phyloP scores from a whole-genome alignment of 2,113 vertebrate species.

The Fulmarus glacialis region DNA sequence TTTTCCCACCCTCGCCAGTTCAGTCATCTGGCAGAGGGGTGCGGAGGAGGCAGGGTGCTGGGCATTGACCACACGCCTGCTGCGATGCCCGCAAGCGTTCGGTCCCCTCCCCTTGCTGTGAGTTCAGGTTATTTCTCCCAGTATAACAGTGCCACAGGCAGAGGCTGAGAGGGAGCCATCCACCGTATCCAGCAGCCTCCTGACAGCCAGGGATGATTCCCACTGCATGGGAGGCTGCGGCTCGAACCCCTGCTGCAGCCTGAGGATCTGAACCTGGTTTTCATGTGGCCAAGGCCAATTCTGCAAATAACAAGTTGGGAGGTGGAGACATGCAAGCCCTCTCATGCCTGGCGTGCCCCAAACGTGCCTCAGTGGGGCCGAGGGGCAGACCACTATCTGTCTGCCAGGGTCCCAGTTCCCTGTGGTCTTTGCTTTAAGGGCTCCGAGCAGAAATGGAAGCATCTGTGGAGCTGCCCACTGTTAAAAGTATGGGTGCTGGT shows the following conservation, averaged over 20 bases:
- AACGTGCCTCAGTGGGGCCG: fast-evolving
- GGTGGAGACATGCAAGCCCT: not conserved
- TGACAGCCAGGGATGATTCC: not conserved
- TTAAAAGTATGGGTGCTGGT: not conserved
- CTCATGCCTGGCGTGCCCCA: fast-evolving
- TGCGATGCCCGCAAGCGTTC: fast-evolving
- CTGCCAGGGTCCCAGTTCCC: not conserved
- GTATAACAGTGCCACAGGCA: not conserved
- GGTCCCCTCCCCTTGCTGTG: not conserved
- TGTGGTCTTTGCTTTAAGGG: not conserved
- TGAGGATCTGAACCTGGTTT: not conserved
- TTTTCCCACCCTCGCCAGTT: not conserved
- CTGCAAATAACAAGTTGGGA: not conserved
- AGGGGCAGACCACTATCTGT: not conserved
- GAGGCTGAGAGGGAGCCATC: not conserved
- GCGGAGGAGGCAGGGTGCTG: not conserved
- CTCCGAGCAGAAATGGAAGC: not conserved
- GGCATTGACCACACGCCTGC: not conserved
- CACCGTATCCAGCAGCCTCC: fast-evolving
- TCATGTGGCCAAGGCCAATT: not conserved
- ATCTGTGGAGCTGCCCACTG: not conserved
- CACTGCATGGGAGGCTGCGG: not conserved
- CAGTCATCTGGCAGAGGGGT: not conserved
- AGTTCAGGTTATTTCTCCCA: not conserved
- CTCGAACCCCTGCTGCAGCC: not conserved